Conservation (phyloP, 2,888 invertebrate genomes). For the Neoascia interrupta region DNA sequence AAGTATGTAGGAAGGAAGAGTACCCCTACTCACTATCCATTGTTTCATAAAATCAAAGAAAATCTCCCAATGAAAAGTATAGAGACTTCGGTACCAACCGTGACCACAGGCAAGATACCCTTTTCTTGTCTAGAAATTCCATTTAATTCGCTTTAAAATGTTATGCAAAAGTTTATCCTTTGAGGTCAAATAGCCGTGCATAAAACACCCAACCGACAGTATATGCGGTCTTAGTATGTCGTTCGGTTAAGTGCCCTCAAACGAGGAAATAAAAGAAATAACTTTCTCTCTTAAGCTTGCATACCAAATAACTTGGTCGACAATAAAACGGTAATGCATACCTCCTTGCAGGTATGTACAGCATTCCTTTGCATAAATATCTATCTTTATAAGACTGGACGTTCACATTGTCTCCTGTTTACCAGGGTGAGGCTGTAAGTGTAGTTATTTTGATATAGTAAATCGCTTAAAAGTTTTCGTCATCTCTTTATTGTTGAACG, state of each 20-base stretch:
- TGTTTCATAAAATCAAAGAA: too few species aligned
- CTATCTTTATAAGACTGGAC: neutral
- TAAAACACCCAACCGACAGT: neutral
- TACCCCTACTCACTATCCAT: too few species aligned
- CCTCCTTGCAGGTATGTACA: constrained; percentile 8
- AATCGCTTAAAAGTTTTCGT: constrained; percentile 44
- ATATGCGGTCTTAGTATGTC: neutral
- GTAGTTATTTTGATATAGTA: constrained; percentile 24
- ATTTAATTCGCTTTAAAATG: constrained; percentile 29
- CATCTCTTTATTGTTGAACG: too few species aligned
- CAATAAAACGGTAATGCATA: constrained; percentile 34
- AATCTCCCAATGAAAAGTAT: neutral
- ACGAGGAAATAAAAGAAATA: constrained; percentile 21
- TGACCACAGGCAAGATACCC: constrained; percentile 5
- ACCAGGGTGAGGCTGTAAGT: neutral
- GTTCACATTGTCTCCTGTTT: too few species aligned
- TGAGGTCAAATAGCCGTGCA: constrained; percentile 9
- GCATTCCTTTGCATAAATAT: neutral
- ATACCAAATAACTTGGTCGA: constrained; percentile 33
- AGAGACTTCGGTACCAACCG: neutral
- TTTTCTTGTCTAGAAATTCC: neutral
- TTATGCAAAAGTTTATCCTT: constrained; percentile 26
- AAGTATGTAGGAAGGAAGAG: too few species aligned
- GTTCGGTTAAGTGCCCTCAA: constrained; percentile 8
- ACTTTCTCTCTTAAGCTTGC: neutral